These are phyloP conservation scores for Cerastoderma edule DNA, from an alignment of 2,888 invertebrate species.

Conservation along the genomic window DNA sequence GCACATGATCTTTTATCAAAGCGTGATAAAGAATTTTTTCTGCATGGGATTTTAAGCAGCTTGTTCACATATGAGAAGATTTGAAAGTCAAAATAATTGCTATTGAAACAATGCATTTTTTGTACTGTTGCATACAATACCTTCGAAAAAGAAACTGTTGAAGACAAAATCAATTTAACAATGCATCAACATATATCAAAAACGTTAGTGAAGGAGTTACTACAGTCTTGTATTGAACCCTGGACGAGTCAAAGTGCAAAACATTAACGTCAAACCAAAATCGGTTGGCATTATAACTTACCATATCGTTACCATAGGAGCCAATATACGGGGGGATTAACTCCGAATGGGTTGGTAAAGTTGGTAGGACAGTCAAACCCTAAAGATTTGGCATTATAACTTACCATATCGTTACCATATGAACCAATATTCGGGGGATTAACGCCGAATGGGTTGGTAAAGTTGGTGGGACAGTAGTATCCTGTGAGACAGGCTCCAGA, in stretches of 20 bases:
- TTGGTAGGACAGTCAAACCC: slow-evolving; percentile 72
- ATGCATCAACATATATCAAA: no score
- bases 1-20: not conserved
- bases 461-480: slow-evolving; percentile 80
- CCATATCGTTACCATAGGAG: slow-evolving; percentile 79
- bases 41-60: no score
- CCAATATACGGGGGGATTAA: slow-evolving; percentile 75
- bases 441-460: slow-evolving; percentile 76
- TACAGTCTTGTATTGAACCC: no score
- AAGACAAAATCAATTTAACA: no score
- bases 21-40: no score
- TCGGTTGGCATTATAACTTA: slow-evolving; percentile 41
- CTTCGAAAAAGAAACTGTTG: no score
- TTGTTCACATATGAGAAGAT: no score
- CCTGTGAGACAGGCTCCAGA: slow-evolving; percentile 77
- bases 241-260: no score
- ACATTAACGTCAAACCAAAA: not conserved
- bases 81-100: no score
- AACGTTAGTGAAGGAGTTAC: no score
- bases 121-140: no score
- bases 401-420: slow-evolving; percentile 78
- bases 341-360: slow-evolving; percentile 76
- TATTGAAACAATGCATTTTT: no score
- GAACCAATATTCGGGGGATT: slow-evolving; percentile 78
- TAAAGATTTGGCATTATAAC: slow-evolving; percentile 10